Base-by-base conservation (phyloP, 2,113 vertebrate species). In the Gracilinanus agilis region DNA sequence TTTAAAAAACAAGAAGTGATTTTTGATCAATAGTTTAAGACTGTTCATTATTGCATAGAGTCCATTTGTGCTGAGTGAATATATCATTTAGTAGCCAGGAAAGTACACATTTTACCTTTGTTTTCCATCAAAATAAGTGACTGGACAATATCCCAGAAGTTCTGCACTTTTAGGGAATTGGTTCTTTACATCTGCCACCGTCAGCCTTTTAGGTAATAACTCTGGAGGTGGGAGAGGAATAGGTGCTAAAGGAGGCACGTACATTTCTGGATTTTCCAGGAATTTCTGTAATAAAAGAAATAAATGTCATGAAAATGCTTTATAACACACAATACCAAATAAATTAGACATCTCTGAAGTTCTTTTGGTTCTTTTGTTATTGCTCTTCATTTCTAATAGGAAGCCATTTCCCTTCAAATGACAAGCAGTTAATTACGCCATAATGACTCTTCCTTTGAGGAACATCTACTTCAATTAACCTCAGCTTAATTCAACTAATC, bases 141-240 rank as follows among this genome's bases (percentile, higher is more conserved):
- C 99, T 9, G 99, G 99, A 95, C 99, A 99, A 97, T 99, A 99
- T 89, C 99, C 99, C 93, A 98, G 99, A 98, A 99, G 98, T 97
- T 99, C 99, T 25, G 98, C 98, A 89, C 98, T 98, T 95, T 97
- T 95, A 75, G 99, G 99, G 97, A 99, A 99, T 88, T 94, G 98
- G 67, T 98, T 98, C 97, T 99, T 99, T 94, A 99, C 98, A 96
- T 99, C 98, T 89, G 97, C 96, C 0, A 94, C 96, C 0, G 98
- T 99, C 92, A 99, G 97, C 93, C 97, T 99, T 96, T 97, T 98
- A 56, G 99, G 99, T 88, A 99, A 97, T 98, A 98, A 97, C 34
- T 98, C 67, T 9, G 98, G 88, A 44, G 98, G 34, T 58, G 99
- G 99, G 54, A 99, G 98, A 90, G 98, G 92, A 93, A 98, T 93